Base-by-base conservation (phyloP, 2,113 vertebrate species). In the Nyctereutes procyonoides region DNA sequence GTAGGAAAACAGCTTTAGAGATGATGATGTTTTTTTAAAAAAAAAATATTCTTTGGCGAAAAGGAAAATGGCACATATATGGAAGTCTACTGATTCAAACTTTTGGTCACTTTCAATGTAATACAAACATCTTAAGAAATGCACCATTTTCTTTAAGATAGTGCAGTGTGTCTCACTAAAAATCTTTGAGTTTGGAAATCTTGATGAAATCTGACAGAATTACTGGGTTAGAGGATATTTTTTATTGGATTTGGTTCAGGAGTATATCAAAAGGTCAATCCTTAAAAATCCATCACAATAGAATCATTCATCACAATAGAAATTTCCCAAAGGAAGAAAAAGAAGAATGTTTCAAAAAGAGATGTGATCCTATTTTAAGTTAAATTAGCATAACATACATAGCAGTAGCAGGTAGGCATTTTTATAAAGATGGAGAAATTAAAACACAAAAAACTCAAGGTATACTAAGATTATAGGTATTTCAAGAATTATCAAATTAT, bases 281-380 rank as follows among this genome's bases (percentile, higher is more conserved):
- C 56, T 83, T 74, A 71, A 96, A 90, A 95, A 93, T 95, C 79
- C 56, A 95, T 93, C 38, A 95, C 22, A 96, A 30, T 80, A 48
- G 15, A 96, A 90, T 90, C 63, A 88, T 51, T 96, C n/a, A 65
- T 69, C 32, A 85, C 4, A 95, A 83, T 3, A 73, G 12, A 94
- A 88, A 92, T 43, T 77, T 88, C 28, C 85, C 32, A 60, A 92
- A 90, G 67, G 62, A 91, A 81, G 15, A 20, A 65, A 95, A 86
- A 92, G 32, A 92, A 97, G 69, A 76, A 67, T 69, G 7, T 48
- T 87, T 94, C 92, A 71, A 93, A 89, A 89, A 93, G 35, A 77
- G 35, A 77, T 69, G 28, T 32, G 20, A 60, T 38, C 6, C 12
- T 15, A 53, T 87, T 60, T 86, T 74, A 90, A 79, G 8, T 88